Conservation (phyloP, 2,797 vertebrate genomes). For the Eidolon dupreanum region DNA sequence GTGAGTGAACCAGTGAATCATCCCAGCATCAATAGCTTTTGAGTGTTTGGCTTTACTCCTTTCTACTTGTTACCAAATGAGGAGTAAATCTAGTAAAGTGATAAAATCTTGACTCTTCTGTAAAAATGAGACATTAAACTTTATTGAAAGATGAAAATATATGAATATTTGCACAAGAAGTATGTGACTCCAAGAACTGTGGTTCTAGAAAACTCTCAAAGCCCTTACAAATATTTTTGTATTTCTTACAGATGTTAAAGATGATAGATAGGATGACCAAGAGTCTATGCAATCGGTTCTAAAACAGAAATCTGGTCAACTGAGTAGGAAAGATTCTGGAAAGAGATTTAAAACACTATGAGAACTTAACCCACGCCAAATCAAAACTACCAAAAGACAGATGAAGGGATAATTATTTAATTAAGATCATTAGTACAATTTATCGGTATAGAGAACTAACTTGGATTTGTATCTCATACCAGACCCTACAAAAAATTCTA, state of each 20-base stretch:
- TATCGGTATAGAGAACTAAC: not conserved
- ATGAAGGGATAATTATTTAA: conserved; percentile 11
- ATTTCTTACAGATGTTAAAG: not conserved
- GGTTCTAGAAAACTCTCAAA: not conserved
- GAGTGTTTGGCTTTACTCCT: not conserved
- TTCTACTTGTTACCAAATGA: not conserved
- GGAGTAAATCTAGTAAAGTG: not conserved
- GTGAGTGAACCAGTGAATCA: not conserved
- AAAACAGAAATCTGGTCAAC: not conserved
- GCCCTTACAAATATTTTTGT: not conserved
- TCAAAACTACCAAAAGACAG: not conserved
- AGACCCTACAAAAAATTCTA: not conserved
- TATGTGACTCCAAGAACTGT: not conserved
- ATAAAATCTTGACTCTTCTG: not conserved
- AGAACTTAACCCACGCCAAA: not conserved
- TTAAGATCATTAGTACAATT: not conserved
- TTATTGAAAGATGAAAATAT: not conserved
- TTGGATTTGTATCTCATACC: conserved; percentile 18
- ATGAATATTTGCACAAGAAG: not conserved
- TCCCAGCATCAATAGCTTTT: not conserved
- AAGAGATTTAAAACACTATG: conserved; percentile 19
- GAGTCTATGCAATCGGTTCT: not conserved
- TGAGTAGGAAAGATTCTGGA: not conserved
- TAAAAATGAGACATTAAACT: not conserved
- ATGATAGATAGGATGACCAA: not conserved